phyloP scores from a whole-genome alignment of 2,888 invertebrate genomes.

The Dioctria linearis region DNA sequence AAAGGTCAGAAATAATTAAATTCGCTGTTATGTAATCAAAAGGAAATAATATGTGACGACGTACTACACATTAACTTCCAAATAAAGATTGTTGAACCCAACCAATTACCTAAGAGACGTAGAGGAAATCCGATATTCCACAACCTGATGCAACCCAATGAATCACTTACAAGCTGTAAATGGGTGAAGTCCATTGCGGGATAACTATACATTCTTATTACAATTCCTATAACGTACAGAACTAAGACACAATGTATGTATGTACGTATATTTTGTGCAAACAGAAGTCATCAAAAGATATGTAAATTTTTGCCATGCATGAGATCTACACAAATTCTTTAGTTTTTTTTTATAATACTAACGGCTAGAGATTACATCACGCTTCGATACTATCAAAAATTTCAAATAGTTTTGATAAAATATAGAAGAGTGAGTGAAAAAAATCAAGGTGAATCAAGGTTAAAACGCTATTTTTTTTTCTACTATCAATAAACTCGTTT shows the following conservation, averaged over 20 bases:
- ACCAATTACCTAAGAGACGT: background rate
- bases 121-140: constrained; percentile 9
- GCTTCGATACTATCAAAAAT: background rate
- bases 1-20: constrained; percentile 35
- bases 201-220: background rate
- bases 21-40: constrained; percentile 19
- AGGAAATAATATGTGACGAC: constrained; percentile 4
- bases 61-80: background rate
- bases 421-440: background rate
- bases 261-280: background rate
- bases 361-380: no score
- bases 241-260: background rate
- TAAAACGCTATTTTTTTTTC: background rate
- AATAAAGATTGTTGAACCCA: constrained; percentile 15
- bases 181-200: background rate
- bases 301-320: background rate
- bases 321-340: no score
- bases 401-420: background rate
- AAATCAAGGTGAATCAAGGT: background rate
- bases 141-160: background rate
- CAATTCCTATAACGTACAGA: background rate
- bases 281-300: background rate
- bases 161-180: background rate
- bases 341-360: no score
- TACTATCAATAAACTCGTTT: background rate